phyloP scores from a whole-genome alignment of 2,888 invertebrate species.

The Pyrocoelia pectoralis region DNA sequence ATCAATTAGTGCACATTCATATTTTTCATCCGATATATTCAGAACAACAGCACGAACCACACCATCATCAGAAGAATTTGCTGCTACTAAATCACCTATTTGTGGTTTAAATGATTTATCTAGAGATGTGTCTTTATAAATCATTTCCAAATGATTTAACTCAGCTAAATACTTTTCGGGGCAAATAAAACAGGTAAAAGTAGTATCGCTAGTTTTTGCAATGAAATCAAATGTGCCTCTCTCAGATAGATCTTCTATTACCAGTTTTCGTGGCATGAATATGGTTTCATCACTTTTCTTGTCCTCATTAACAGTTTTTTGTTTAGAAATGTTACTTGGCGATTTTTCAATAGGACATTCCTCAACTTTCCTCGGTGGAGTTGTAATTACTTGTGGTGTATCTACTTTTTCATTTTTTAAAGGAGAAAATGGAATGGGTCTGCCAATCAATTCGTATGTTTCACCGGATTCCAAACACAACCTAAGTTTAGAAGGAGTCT shows the following conservation, averaged over 20 bases:
- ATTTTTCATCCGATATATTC: conserved; percentile 22
- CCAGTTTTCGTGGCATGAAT: not conserved
- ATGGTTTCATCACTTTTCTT: too few species aligned
- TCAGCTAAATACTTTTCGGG: not conserved
- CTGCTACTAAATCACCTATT: conserved; percentile 31
- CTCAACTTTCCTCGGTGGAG: not conserved
- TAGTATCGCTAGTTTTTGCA: not conserved
- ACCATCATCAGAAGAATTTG: conserved; percentile 16
- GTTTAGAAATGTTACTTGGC: not conserved
- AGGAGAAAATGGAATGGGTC: not conserved
- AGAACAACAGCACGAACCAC: conserved; percentile 33
- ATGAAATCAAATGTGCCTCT: not conserved
- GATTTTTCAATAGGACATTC: too few species aligned
- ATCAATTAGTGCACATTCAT: conserved; percentile 37
- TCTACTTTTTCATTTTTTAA: not conserved
- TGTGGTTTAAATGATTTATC: conserved; percentile 23
- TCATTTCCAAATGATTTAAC: not conserved
- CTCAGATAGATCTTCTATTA: not conserved
- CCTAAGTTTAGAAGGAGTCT: not conserved
- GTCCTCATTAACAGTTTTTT: not conserved
- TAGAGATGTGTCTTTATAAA: not conserved
- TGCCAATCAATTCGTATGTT: not conserved
- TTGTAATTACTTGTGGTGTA: not conserved
- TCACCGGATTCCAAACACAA: not conserved
- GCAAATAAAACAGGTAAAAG: not conserved